Evolutionary conservation across 2,113 vertebrate species (phyloP).

Genomic region (Campylorhamphus procurvoides): DNA sequence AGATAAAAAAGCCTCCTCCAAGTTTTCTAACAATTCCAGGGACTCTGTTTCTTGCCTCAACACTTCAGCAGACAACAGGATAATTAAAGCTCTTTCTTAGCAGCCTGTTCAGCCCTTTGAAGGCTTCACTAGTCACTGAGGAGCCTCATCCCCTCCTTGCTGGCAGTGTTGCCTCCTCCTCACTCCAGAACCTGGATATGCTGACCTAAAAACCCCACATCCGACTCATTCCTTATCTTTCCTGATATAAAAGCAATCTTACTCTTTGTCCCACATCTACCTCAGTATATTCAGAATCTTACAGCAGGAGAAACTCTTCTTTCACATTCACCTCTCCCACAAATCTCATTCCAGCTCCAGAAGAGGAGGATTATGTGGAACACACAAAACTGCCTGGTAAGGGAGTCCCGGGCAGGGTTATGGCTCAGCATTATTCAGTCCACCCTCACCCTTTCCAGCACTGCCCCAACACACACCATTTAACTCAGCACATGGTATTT

Average conservation of each 20-base stretch:
- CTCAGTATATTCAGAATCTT: neutral
- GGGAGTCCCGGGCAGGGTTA: neutral
- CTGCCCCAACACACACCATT: fast-evolving
- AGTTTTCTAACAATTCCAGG: neutral
- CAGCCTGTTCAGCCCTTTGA: neutral
- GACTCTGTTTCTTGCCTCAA: neutral
- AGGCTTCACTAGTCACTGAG: neutral
- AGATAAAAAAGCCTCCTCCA: conserved; percentile 24
- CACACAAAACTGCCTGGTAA: neutral
- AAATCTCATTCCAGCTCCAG: neutral
- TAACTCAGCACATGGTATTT: neutral
- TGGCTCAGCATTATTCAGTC: neutral
- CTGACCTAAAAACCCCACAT: neutral
- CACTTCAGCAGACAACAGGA: neutral
- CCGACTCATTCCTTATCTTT: neutral
- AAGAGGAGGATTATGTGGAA: neutral
- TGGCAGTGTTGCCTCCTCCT: neutral
- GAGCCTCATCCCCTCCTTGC: neutral
- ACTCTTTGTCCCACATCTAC: neutral
- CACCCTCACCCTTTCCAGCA: neutral
- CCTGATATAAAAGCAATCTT: neutral
- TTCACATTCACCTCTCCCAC: neutral
- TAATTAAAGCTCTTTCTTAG: neutral
- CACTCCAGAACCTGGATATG: neutral
- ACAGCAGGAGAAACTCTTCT: neutral